Percentiles rank a stretch among this genome's conserved stretches.
Evolutionary conservation across 37 sponge, comb jelly and placozoan species (phyloP).

Genomic region (Eunapius fragilis): DNA sequence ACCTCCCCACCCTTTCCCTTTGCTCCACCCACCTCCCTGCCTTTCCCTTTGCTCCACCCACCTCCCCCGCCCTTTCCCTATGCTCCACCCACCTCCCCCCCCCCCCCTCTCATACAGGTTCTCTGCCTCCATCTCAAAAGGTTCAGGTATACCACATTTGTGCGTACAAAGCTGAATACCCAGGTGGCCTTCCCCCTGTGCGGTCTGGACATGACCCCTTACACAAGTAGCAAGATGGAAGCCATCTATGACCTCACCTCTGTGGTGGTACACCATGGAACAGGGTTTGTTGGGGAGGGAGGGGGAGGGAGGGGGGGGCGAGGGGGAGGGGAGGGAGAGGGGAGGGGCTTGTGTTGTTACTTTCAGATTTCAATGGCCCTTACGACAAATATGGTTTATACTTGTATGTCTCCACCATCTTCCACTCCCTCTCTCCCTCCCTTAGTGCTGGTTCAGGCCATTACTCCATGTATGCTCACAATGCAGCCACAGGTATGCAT

Average conservation of each 20-base stretch:
- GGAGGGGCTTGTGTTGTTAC: background rate
- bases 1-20: too few species aligned
- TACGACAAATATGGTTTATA: too few species aligned
- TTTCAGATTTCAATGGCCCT: too few species aligned
- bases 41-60: slow-evolving; percentile 4
- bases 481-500: slow-evolving; percentile 65
- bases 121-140: slow-evolving; percentile 53
- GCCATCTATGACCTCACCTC: slow-evolving; percentile 67
- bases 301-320: background rate
- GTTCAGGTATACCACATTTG: slow-evolving; percentile 48
- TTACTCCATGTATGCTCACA: slow-evolving; percentile 77
- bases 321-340: background rate
- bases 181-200: slow-evolving; percentile 51
- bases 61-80: background rate
- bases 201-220: slow-evolving; percentile 62
- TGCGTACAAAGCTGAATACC: slow-evolving; percentile 50
- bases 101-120: slow-evolving; percentile 21
- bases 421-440: background rate
- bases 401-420: background rate
- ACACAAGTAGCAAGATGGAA: slow-evolving; percentile 16
- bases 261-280: slow-evolving; percentile 82
- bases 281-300: slow-evolving; percentile 51
- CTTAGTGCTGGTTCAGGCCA: slow-evolving; percentile 74
- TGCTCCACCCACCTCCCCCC: background rate
- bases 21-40: slow-evolving; percentile 3